Evolutionary conservation across 2,797 vertebrate genomes (phyloP).

Genomic region (Trematomus bernacchii): DNA sequence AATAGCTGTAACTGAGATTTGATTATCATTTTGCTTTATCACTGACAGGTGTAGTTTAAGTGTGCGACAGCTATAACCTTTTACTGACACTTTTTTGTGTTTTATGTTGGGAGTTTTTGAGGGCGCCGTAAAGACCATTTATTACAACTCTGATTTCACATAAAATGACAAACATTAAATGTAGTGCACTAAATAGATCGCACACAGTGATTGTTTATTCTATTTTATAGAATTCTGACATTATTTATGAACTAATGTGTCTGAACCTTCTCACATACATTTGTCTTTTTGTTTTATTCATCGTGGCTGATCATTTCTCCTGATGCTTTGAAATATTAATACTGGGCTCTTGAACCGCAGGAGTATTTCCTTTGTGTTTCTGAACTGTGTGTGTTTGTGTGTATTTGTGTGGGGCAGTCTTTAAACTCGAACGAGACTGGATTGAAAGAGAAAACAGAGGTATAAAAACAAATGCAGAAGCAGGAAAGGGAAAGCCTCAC

Average conservation of each 20-base stretch:
- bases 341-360: slow-evolving; percentile 62
- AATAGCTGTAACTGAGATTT: too few species aligned
- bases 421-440: slow-evolving; percentile 19
- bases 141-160: neutral
- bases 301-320: slow-evolving; percentile 61
- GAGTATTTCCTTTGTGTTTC: slow-evolving; percentile 56
- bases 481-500: slow-evolving; percentile 40
- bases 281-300: slow-evolving; percentile 77
- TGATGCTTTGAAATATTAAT: slow-evolving; percentile 82
- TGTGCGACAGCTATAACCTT: too few species aligned
- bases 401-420: neutral
- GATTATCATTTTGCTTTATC: too few species aligned
- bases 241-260: slow-evolving; percentile 45
- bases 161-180: neutral
- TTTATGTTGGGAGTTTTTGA: neutral
- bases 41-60: too few species aligned
- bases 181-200: neutral
- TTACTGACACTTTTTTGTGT: neutral
- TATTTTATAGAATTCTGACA: slow-evolving; percentile 31
- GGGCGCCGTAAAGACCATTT: neutral
- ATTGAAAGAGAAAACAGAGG: slow-evolving; percentile 31
- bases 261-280: slow-evolving; percentile 53
- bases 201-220: neutral
- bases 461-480: slow-evolving; percentile 25
- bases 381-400: slow-evolving; percentile 37